These are phyloP conservation scores for Pyxicephalus adspersus DNA, from an alignment of 2,113 vertebrate genomes.

Conservation along the genomic window DNA sequence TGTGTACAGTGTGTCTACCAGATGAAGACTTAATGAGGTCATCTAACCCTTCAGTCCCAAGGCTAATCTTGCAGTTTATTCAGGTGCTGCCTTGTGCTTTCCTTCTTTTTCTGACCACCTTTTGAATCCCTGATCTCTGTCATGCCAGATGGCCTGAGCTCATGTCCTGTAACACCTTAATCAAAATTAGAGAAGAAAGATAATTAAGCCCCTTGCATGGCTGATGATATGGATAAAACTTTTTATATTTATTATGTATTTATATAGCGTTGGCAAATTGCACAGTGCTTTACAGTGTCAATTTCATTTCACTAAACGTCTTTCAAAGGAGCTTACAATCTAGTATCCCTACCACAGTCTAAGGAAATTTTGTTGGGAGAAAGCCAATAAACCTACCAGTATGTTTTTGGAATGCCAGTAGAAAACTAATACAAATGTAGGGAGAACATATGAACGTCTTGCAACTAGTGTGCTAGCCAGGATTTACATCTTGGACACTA, in stretches of 20 bases:
- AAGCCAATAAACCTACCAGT: no score
- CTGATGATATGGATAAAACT: conserved; percentile 1
- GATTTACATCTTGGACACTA: no score
- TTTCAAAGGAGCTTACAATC: no score
- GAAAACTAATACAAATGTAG: no score
- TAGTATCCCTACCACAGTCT: no score
- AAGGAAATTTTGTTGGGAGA: no score
- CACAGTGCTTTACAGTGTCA: no score
- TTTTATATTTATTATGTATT: neutral
- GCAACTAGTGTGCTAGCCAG: no score
- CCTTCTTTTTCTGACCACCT: conserved; percentile 31
- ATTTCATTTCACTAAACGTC: no score
- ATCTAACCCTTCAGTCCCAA: conserved; percentile 41
- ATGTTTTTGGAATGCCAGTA: no score
- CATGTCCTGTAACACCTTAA: conserved; percentile 11
- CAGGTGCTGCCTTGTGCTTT: conserved; percentile 37
- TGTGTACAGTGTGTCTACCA: conserved; percentile 24
- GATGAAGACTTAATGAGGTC: conserved; percentile 54
- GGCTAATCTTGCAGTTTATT: conserved; percentile 44
- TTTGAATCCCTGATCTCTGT: conserved; percentile 29
- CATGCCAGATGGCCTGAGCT: conserved; percentile 39
- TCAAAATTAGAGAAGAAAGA: neutral
- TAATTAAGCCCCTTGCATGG: conserved; percentile 37
- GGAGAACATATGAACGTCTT: no score
- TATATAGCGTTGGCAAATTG: no score